Conservation (phyloP, 2,113 vertebrate genomes). For the Chaetops frenatus region DNA sequence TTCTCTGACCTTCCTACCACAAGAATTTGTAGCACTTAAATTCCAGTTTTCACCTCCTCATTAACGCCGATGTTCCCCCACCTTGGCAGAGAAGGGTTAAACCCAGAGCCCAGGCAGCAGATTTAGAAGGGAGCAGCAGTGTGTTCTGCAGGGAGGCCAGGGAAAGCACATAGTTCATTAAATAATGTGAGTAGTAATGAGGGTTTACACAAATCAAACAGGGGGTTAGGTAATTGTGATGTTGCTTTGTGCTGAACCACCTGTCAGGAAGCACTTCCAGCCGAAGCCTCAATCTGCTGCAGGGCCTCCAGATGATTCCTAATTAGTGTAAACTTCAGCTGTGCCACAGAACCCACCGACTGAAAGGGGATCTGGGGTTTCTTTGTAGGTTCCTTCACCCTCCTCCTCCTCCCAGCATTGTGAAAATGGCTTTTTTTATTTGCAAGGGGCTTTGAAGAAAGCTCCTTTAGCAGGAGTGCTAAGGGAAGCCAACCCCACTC, state of each 20-base stretch:
- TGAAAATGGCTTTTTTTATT: background rate
- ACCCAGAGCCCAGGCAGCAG: fast-evolving
- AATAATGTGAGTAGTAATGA: slow-evolving; percentile 68
- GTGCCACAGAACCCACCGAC: slow-evolving; percentile 22
- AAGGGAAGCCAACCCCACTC: background rate
- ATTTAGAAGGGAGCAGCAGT: background rate
- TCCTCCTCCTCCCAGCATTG: background rate
- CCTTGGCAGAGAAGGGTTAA: slow-evolving; percentile 22
- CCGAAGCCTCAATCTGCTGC: slow-evolving; percentile 68
- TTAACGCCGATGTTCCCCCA: background rate
- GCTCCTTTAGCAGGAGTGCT: background rate
- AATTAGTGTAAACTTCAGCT: slow-evolving; percentile 69
- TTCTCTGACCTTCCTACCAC: fast-evolving
- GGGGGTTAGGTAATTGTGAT: slow-evolving; percentile 71
- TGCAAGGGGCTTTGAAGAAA: background rate
- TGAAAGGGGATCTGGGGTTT: background rate
- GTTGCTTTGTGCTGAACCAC: slow-evolving; percentile 70
- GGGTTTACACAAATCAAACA: slow-evolving; percentile 72
- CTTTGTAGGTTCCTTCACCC: background rate
- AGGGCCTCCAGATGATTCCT: slow-evolving; percentile 67
- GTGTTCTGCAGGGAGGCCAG: slow-evolving; percentile 44
- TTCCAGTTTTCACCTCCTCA: background rate
- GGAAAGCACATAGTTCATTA: slow-evolving; percentile 69
- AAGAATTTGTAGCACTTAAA: background rate
- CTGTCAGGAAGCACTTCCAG: slow-evolving; percentile 71